Base-by-base conservation (phyloP, 2,888 invertebrate species). In the Thymelicus lineola region DNA sequence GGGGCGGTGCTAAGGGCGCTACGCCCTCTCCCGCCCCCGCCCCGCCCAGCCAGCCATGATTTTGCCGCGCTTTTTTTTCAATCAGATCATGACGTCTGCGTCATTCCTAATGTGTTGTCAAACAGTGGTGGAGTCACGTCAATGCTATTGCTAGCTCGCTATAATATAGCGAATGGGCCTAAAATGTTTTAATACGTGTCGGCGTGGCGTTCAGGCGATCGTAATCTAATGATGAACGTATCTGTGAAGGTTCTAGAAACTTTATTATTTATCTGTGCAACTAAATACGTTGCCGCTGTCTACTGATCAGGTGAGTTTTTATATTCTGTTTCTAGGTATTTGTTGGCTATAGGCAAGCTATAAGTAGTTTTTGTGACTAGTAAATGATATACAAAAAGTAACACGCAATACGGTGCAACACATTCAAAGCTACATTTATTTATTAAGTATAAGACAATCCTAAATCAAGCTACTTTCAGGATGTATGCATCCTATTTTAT, bases 1-100 rank as follows among this genome's bases (percentile, higher is more conserved):
- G 89, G 90, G 93, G 91, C 91, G 91, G 84, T 80, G 81, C 91
- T 88, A 85, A 89, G 90, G 91, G 91, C 91, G 89, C 88, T 86
- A 89, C 91, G 91, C 91, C 91, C 89, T 86, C 81, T 75, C 74
- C 80, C 80, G 81, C 81, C 83, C 80, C 79, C 85, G 82, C 84
- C 78, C 90, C 92, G 89, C 90, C 92, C 91, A 88, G 77, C 83
- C 87, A 85, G 86, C 87, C 89, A 91, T 88, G 79, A 88, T 89
- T 91, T 90, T 89, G 86, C 88, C 88, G 88, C 88, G 86, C 86
- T 90, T 91, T 91, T 91, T 88, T 88, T 88, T 85, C 82, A 85
- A 87, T 86, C 85, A 84, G 79, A 79, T 82, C 79, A 84, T 82
- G n/a, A n/a, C n/a, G 79, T 78, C 82, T 83, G 88, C 87, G 87